These are phyloP conservation scores for Plectus sambesii DNA, from an alignment of 1,140 invertebrate genomes.

Conservation along the genomic window DNA sequence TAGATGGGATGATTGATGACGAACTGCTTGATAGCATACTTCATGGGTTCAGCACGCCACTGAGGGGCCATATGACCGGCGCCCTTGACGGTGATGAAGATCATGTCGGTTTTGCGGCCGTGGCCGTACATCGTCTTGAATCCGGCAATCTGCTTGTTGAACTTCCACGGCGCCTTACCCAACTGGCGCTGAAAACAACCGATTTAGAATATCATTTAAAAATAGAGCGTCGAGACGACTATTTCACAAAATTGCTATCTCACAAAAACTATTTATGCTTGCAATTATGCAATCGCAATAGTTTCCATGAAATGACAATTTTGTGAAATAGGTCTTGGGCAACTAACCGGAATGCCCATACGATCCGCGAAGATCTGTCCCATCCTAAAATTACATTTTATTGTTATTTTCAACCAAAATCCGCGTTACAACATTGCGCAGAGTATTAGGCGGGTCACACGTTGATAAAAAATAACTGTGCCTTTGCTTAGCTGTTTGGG, in stretches of 20 bases:
- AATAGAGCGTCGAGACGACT: constrained; percentile 22
- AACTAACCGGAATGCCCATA: constrained; percentile 32
- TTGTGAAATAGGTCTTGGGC: too few species aligned
- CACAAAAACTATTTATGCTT: constrained; percentile 5
- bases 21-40: constrained; percentile 48
- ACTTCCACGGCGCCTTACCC: constrained; percentile 44
- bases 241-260: neutral
- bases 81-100: constrained; percentile 40
- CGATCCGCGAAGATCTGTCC: constrained; percentile 38
- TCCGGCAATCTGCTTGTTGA: constrained; percentile 38
- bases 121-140: constrained; percentile 43
- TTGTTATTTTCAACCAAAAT: too few species aligned
- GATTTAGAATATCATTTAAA: too few species aligned
- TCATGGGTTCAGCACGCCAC: constrained; percentile 50
- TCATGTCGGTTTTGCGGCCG: too few species aligned
- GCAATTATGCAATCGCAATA: too few species aligned
- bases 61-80: constrained; percentile 52
- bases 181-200: too few species aligned
- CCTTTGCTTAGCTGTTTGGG: too few species aligned
- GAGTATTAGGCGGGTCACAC: too few species aligned
- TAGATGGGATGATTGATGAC: constrained; percentile 46
- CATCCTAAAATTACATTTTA: constrained; percentile 29
- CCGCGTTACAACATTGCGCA: too few species aligned
- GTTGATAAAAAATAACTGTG: too few species aligned
- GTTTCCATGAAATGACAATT: too few species aligned